A percentile compares a stretch with the other conserved stretches of the same genome.
phyloP scores from a whole-genome alignment of 2,113 vertebrate species.

The Macrotis lagotis region DNA sequence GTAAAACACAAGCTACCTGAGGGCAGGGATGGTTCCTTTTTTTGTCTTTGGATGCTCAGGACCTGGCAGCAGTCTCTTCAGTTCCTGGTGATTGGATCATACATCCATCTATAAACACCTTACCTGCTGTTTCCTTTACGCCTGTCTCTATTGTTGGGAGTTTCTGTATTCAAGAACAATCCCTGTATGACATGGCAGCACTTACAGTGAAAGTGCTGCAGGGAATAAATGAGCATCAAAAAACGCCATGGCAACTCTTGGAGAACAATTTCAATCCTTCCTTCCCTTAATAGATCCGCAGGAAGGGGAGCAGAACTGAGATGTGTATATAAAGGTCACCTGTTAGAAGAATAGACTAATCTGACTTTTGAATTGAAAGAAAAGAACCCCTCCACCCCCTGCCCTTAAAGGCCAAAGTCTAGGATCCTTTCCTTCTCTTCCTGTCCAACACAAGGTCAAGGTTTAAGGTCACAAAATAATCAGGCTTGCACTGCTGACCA shows the following conservation, averaged over 20 bases:
- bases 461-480: slow-evolving; percentile 39
- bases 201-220: slow-evolving; percentile 1
- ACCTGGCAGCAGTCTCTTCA: background rate
- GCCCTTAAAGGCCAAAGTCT: background rate
- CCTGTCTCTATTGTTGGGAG: background rate
- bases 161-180: slow-evolving; percentile 3
- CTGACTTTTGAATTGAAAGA: slow-evolving; percentile 16
- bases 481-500: slow-evolving; percentile 6
- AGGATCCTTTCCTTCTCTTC: slow-evolving; percentile 18
- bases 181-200: background rate
- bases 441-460: slow-evolving; percentile 25
- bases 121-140: slow-evolving; percentile 23
- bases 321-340: slow-evolving; percentile 15
- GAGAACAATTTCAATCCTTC: background rate
- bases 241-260: background rate
- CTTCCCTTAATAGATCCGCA: slow-evolving; percentile 6
- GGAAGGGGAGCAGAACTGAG: background rate
- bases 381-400: slow-evolving; percentile 18
- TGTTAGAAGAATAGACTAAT: background rate
- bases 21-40: background rate
- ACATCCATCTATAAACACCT: background rate
- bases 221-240: slow-evolving; percentile 14
- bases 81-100: background rate
- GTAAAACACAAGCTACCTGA: background rate
- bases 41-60: background rate